Evolutionary conservation across 1,140 invertebrate genomes (phyloP).

Genomic region (Pseudomyrmex cubaensis): DNA sequence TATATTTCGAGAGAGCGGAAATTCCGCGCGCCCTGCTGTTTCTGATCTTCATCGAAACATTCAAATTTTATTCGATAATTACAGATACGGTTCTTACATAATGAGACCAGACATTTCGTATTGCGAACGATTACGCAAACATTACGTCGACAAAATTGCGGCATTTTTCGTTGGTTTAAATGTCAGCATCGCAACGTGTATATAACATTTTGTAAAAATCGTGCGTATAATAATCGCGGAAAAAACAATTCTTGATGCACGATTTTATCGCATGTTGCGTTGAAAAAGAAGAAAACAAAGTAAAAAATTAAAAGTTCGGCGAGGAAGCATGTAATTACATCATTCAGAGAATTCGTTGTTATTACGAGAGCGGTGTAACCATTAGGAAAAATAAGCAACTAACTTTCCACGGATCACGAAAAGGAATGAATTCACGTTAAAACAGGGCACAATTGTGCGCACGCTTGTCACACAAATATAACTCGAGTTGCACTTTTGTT

Average conservation of each 20-base stretch:
- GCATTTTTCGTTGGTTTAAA: background rate
- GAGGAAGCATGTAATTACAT: background rate
- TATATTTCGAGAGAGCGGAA: slow-evolving; percentile 19
- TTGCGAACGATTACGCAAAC: slow-evolving; percentile 13
- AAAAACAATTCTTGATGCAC: background rate
- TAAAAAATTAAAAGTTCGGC: background rate
- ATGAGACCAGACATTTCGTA: slow-evolving; percentile 15
- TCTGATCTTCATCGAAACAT: background rate
- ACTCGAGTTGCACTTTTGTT: background rate
- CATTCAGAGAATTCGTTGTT: background rate
- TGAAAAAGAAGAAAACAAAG: too few species aligned
- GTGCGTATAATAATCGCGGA: slow-evolving; percentile 8
- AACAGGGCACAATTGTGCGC: slow-evolving; percentile 10
- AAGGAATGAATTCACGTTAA: background rate
- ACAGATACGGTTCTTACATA: slow-evolving; percentile 4
- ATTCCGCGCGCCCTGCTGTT: background rate
- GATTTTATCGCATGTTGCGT: background rate
- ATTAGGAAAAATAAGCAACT: background rate
- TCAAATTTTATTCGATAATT: slow-evolving; percentile 23
- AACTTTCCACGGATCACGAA: background rate
- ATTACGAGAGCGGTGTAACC: background rate
- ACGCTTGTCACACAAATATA: background rate
- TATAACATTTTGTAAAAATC: background rate
- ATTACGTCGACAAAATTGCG: slow-evolving; percentile 6
- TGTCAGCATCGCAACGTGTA: too few species aligned